Conservation (phyloP, 1,140 invertebrate species). For the Camponotus pennsylvanicus region DNA sequence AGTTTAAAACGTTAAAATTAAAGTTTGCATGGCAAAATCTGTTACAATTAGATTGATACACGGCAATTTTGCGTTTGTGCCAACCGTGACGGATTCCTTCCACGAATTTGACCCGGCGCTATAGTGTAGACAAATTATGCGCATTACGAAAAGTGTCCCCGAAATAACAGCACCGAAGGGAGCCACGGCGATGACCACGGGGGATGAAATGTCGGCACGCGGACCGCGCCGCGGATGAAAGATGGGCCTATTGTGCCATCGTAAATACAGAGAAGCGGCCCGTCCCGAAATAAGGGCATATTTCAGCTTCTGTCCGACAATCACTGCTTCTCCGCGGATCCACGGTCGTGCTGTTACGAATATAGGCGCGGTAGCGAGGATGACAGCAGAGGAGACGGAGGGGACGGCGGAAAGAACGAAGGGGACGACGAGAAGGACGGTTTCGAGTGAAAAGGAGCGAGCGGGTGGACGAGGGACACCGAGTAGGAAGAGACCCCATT, state of each 20-base stretch:
- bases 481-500: slow-evolving; percentile 75
- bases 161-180: slow-evolving; percentile 20
- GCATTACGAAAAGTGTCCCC: slow-evolving; percentile 73
- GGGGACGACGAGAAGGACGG: slow-evolving; percentile 53
- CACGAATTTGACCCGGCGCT: slow-evolving; percentile 50
- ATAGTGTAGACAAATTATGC: slow-evolving; percentile 77
- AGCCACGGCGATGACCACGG: slow-evolving; percentile 29
- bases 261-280: slow-evolving; percentile 64
- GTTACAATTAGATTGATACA: slow-evolving; percentile 2
- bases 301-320: slow-evolving; percentile 71
- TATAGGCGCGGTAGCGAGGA: slow-evolving; percentile 52
- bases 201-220: slow-evolving; percentile 64
- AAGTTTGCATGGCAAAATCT: neutral
- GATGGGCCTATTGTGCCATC: slow-evolving; percentile 77
- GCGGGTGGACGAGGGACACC: slow-evolving; percentile 20
- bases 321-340: slow-evolving; percentile 65
- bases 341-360: slow-evolving; percentile 54
- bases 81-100: slow-evolving; percentile 47
- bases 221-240: slow-evolving; percentile 75
- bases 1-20: slow-evolving; percentile 2
- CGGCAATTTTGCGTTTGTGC: slow-evolving; percentile 10
- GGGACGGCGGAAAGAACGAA: slow-evolving; percentile 64
- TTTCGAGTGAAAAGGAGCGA: slow-evolving; percentile 47
- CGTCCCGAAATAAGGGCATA: slow-evolving; percentile 65
- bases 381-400: slow-evolving; percentile 30